Evolutionary conservation across 2,113 vertebrate genomes (phyloP), one percentile per base, ranked within the genome.

Genomic region (Psilopogon haemacephalus): DNA sequence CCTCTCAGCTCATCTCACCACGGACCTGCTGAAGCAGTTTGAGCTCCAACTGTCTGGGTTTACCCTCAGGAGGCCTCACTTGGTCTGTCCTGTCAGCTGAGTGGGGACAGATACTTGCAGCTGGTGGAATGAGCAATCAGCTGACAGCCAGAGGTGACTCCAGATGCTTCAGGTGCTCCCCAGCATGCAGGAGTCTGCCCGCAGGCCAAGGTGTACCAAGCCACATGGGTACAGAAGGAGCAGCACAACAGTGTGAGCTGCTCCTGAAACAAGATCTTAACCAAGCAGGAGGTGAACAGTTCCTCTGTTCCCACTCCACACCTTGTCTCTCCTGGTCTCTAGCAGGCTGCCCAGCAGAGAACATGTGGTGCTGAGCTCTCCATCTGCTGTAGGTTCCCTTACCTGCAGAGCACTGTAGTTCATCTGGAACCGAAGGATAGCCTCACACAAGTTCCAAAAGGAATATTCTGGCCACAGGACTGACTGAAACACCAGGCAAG

Each of bases 381-480:
- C 55, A 15, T 8, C 20, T 55, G 56, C 69, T 70, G 86, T 21
- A 4, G 46, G 32, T 30, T 84, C 32, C 89, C 97, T 96, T 96
- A 99, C 99, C 98, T 99, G 98, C 71, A 99, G 98, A 86, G 98
- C 97, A 68, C 82, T 98, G 94, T 99, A 97, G 95, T 98, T 99
- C 96, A 98, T 97, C 94, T 99, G 99, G 96, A 98, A 99, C 76
- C 98, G 98, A 65, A 99, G 96, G 88, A 99, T 97, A n/a, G 99
- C 99, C 86, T 99, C 99, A 95, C 98, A 99, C 70, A 99, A 97
- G 95, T 99, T 99, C 99, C 99, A 99, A 96, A 99, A 99, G 1
- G 98, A 98, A 90, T 99, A 99, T 85, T 99, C 99, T 42, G 99
- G 99, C 99, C 99, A 99, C 95, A 99, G 96, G 73, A 99, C 96